These are phyloP conservation scores for Luscinia luscinia DNA, from an alignment of 2,797 vertebrate genomes.

Conservation along the genomic window DNA sequence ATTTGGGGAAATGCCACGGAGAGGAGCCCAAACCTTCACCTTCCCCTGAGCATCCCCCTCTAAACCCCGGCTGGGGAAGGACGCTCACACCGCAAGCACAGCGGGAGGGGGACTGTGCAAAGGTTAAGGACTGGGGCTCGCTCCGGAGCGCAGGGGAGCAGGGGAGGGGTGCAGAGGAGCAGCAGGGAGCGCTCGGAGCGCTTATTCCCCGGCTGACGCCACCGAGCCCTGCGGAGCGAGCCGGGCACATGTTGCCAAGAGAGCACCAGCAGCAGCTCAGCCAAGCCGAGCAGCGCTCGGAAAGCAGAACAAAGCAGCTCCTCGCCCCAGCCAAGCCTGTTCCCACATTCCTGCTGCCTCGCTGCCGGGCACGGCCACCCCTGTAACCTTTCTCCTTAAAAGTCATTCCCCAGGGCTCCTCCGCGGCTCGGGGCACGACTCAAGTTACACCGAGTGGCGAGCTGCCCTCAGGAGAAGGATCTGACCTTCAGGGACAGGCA, in stretches of 20 bases:
- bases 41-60: neutral
- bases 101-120: neutral
- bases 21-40: neutral
- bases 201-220: conserved; percentile 78
- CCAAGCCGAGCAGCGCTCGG: conserved; percentile 43
- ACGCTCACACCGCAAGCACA: fast-evolving
- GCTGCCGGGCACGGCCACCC: neutral
- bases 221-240: conserved; percentile 50
- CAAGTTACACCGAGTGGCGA: neutral
- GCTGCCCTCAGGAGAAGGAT: neutral
- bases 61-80: neutral
- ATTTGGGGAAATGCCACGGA: fast-evolving
- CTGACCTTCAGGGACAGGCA: neutral
- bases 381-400: neutral
- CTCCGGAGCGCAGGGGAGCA: neutral
- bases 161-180: neutral
- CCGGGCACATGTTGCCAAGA: conserved; percentile 79
- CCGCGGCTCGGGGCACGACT: neutral
- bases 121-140: neutral
- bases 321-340: neutral
- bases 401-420: neutral
- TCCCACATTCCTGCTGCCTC: neutral
- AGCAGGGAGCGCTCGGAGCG: conserved; percentile 63
- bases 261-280: conserved; percentile 38
- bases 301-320: conserved; percentile 58